Base-by-base conservation (phyloP, 2,113 vertebrate species). In the Hyla sarda region DNA sequence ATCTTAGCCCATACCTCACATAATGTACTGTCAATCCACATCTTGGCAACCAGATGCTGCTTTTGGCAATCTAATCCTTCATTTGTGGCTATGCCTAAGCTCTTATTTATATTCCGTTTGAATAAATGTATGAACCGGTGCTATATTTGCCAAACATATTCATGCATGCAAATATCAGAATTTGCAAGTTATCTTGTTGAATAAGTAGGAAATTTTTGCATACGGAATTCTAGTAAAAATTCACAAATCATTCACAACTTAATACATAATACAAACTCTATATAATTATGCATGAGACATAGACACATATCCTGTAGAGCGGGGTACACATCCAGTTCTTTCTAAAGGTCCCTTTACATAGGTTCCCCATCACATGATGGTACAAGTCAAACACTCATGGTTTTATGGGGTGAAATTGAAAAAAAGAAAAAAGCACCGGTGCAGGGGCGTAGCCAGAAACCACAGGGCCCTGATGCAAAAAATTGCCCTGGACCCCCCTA, bases 71-170 rank as follows among this genome's bases (percentile, higher is more conserved):
- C 41, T 74, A 21, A 74, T 79, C 19, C 52, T 37, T 17, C 32
- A 79, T 79, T 34, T 3, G 50, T 79, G 76, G 52, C 17, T 78
- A 56, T 78, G 50, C 76, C 50, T 37, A 37, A 37, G 50, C 76
- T 56, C 50, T 79, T 58, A 58, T 79, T 79, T 79, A 54, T 79
- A 37, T 79, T 34, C 34, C 13, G 12, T 62, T 34, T 80, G 77
- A 80, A 80, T 79, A 79, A 79, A 79, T 79, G 76, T 56, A 79
- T 79, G 52, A 58, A 34, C 54, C 12, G 37, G 54, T 25, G 54
- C 77, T 80, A 80, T 80, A 62, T 80, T 80, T 80, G 32, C 77
- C 54, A 80, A 80, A 80, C 77, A 80, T 62, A 80, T 80, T 80
- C 54, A 80, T 80, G 54, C 37, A 80, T 80, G 77, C 77, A 80